These are phyloP conservation scores for Harlomillsia oculata DNA, from an alignment of 1,140 invertebrate genomes.

Conservation along the genomic window DNA sequence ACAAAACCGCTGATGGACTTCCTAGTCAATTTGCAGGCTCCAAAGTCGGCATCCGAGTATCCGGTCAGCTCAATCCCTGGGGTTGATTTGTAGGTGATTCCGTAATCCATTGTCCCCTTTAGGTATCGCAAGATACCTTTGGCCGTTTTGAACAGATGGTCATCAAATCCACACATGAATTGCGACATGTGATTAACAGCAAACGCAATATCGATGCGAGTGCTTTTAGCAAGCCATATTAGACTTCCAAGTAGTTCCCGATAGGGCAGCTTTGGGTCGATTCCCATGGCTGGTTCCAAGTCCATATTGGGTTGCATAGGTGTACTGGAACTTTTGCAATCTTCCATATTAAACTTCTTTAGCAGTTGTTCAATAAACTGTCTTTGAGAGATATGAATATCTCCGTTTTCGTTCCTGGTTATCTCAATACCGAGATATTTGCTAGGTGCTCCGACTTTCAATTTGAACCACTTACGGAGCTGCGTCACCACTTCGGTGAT, in stretches of 20 bases:
- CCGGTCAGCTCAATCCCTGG: slow-evolving; percentile 6
- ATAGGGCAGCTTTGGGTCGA: neutral
- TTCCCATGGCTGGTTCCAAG: neutral
- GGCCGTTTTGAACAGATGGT: slow-evolving; percentile 38
- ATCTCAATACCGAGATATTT: neutral
- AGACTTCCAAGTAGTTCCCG: neutral
- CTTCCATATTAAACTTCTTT: neutral
- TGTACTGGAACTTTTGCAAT: neutral
- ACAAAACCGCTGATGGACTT: slow-evolving; percentile 32
- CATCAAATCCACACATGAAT: slow-evolving; percentile 37
- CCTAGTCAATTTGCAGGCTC: slow-evolving; percentile 18
- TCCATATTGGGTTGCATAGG: neutral
- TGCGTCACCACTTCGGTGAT: neutral
- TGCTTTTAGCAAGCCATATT: neutral
- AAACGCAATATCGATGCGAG: neutral
- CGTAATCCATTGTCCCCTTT: slow-evolving; percentile 35
- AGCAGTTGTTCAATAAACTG: neutral
- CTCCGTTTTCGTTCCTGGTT: too few species aligned
- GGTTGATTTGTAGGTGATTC: slow-evolving; percentile 2
- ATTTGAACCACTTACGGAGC: neutral
- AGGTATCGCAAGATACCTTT: slow-evolving; percentile 41
- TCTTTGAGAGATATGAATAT: neutral
- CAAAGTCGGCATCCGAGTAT: slow-evolving; percentile 36
- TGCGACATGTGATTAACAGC: slow-evolving; percentile 31
- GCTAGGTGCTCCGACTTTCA: neutral